These are phyloP conservation scores for Casuarius casuarius DNA, from an alignment of 2,113 vertebrate species.

Conservation along the genomic window DNA sequence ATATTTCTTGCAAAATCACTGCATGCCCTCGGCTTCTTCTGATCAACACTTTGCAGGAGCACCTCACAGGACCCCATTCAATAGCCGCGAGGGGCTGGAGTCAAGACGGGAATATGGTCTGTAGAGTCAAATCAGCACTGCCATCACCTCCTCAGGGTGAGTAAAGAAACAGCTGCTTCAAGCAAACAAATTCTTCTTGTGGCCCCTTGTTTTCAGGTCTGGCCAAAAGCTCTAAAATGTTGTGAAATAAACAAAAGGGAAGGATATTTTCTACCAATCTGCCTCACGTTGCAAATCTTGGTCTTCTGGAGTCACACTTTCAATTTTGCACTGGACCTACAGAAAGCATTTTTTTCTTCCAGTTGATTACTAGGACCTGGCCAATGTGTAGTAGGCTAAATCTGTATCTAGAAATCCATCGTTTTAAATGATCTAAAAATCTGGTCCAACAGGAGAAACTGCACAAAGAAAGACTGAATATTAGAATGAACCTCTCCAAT, in stretches of 20 bases:
- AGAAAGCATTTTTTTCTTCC: neutral
- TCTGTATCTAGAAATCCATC: neutral
- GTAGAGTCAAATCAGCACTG: neutral
- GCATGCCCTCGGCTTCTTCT: neutral
- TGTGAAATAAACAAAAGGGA: neutral
- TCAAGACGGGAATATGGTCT: accelerated
- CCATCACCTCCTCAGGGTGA: neutral
- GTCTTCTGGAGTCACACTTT: neutral
- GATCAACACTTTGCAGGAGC: neutral
- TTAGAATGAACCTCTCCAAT: neutral
- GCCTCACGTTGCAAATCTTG: neutral
- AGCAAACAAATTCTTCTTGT: neutral
- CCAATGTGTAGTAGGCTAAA: neutral
- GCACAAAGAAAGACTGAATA: neutral
- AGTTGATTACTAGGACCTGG: neutral
- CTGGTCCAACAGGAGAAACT: neutral
- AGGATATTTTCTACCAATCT: neutral
- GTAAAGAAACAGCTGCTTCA: neutral
- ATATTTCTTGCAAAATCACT: neutral
- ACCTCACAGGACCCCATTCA: accelerated
- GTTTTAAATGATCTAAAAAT: neutral
- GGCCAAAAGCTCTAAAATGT: neutral
- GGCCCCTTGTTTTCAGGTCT: neutral
- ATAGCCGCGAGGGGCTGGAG: neutral
- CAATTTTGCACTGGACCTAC: neutral